phyloP scores from a whole-genome alignment of 2,888 invertebrate species.

The Hypercompe scribonia region DNA sequence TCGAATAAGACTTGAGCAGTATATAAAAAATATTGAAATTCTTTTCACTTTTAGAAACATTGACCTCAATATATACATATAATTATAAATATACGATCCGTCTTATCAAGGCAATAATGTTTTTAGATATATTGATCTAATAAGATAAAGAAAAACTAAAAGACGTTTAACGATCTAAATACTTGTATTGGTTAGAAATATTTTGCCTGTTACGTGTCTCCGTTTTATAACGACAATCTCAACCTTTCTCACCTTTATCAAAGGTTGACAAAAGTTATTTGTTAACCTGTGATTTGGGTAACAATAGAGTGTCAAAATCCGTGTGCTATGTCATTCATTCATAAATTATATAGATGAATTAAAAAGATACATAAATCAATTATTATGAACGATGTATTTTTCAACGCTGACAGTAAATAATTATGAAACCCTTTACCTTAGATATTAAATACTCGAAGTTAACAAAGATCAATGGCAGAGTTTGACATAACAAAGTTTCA shows the following conservation, averaged over 20 bases:
- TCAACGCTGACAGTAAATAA: background rate
- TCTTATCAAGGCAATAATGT: too few relatives aligned
- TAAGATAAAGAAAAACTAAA: background rate
- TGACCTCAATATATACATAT: too few relatives aligned
- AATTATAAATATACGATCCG: too few relatives aligned
- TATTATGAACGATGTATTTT: constrained; percentile 2
- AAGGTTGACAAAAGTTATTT: background rate
- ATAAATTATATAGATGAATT: background rate
- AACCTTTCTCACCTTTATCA: background rate
- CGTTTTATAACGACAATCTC: background rate
- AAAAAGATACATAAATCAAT: constrained; percentile 7
- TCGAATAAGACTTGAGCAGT: too few relatives aligned
- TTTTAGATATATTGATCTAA: too few relatives aligned
- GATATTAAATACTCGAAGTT: background rate
- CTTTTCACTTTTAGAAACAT: too few relatives aligned
- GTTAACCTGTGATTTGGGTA: constrained; percentile 14
- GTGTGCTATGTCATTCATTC: constrained; percentile 5
- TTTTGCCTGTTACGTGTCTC: background rate
- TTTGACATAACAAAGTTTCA: background rate
- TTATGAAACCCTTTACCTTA: background rate
- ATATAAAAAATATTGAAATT: background rate
- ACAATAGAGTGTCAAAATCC: constrained; percentile 13
- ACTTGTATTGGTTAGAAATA: background rate
- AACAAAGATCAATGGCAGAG: background rate
- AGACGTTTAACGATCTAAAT: too few relatives aligned